These are phyloP conservation scores for Hartigia nigra DNA, from an alignment of 2,888 invertebrate species.

Conservation along the genomic window DNA sequence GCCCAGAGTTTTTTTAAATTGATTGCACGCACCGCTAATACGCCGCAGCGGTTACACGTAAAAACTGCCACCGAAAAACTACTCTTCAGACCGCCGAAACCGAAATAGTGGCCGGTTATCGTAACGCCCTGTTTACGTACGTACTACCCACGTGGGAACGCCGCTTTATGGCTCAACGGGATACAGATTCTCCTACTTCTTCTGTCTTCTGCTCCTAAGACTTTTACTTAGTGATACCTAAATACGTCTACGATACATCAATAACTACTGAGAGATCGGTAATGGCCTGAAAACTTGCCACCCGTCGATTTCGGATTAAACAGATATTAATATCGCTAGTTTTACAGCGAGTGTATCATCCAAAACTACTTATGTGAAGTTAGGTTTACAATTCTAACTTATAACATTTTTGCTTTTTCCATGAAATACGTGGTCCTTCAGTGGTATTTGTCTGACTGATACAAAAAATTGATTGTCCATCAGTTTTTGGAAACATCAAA, in stretches of 20 bases:
- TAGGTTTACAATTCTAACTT: too few relatives aligned
- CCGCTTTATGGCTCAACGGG: background rate
- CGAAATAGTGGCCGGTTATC: constrained; percentile 10
- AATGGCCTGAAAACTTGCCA: background rate
- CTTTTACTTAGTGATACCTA: background rate
- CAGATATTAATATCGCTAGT: background rate
- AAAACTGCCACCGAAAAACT: constrained; percentile 17
- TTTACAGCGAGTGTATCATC: background rate
- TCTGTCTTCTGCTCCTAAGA: background rate
- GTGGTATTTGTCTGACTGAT: too few relatives aligned
- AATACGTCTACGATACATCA: background rate
- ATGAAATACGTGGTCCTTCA: too few relatives aligned
- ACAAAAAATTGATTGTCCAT: too few relatives aligned
- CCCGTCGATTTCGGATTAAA: background rate
- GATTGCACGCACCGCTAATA: constrained; percentile 45
- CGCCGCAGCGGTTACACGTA: constrained; percentile 44
- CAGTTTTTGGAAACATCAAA: too few relatives aligned
- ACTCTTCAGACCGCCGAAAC: constrained; percentile 8
- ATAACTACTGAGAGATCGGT: background rate
- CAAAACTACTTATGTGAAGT: too few relatives aligned
- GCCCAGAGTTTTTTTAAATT: constrained; percentile 37
- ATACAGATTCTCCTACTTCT: background rate
- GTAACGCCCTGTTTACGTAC: constrained; percentile 5
- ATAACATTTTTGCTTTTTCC: too few relatives aligned
- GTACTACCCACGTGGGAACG: constrained; percentile 8